Percentiles rank a stretch among this genome's conserved stretches.
Evolutionary conservation across 2,113 vertebrate species (phyloP).

Genomic region (Etheostoma spectabile): DNA sequence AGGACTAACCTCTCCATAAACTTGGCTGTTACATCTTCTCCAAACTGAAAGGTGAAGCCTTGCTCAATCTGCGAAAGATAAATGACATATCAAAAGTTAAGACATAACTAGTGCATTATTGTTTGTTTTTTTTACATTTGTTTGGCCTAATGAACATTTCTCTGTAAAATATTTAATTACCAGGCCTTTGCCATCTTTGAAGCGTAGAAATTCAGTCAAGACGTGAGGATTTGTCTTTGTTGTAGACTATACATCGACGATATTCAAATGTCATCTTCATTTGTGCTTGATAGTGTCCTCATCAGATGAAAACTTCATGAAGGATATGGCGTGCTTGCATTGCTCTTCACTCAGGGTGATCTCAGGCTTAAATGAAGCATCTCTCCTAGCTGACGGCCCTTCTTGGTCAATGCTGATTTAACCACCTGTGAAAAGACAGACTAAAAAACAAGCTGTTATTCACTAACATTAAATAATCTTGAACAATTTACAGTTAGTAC

Average conservation of each 20-base stretch:
- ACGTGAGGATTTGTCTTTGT: background rate
- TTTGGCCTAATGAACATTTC: too few species aligned
- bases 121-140: too few species aligned
- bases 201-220: conserved; percentile 12
- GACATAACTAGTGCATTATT: too few species aligned
- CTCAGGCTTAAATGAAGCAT: background rate
- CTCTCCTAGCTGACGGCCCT: background rate
- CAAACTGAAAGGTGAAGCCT: conserved; percentile 19
- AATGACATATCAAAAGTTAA: background rate
- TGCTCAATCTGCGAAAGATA: conserved; percentile 10
- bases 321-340: conserved; percentile 4
- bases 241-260: background rate
- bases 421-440: conserved; percentile 4
- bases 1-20: conserved; percentile 16
- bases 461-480: background rate
- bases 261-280: conserved; percentile 28
- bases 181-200: conserved; percentile 16
- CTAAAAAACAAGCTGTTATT: background rate
- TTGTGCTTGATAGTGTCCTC: conserved; percentile 6
- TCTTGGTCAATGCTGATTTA: background rate
- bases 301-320: conserved; percentile 15
- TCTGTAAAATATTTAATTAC: background rate
- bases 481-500: too few species aligned
- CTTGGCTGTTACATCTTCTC: conserved; percentile 9
- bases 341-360: background rate